Base-by-base conservation (phyloP, 2,113 vertebrate species). In the Thamnophis sirtalis region DNA sequence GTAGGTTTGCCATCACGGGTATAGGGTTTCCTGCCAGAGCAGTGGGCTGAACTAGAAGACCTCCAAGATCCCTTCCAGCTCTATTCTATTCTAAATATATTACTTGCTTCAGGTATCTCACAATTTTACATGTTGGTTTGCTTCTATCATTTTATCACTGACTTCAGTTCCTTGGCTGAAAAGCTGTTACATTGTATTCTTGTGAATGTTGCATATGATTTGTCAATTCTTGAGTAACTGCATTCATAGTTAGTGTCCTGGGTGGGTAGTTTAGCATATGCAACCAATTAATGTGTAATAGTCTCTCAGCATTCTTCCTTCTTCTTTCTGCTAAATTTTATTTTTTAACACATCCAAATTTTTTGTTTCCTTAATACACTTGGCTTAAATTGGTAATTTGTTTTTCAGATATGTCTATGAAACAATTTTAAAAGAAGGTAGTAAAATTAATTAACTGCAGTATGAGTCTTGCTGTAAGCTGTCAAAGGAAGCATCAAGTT, bases 131-230 rank as follows among this genome's bases (percentile, higher is more conserved):
- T 94, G 89, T 94, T 9, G 73, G 24, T 93, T 94, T 94, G 88
- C 90, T 85, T 95, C 86, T 93, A 63, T 33, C 80, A 89, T 49
- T 93, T 33, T 38, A 92, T 3, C 84, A 43, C 6, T 91, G 88
- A 55, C 89, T 95, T 96, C 86, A 91, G 84, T 94, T 96, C 94
- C 89, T 94, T 93, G 95, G 87, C 93, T 86, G 43, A 38, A 87
- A 48, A 93, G 87, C 93, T 94, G 92, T 33, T 0, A 9, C 7
- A 19, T 58, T 21, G 4, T 93, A 60, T 33, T 90, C 38, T 1
- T 51, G 17, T 11, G 38, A 9, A 28, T 38, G 21, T 73, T 58
- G 54, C 5, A 21, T 24, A 92, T 56, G 5, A 48, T 53, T n/a
- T 22, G 2, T 50, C 26, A 50, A 9, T 24, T 55, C 48, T 58